phyloP scores from a whole-genome alignment of 2,888 invertebrate genomes.

The Galeruca laticollis region DNA sequence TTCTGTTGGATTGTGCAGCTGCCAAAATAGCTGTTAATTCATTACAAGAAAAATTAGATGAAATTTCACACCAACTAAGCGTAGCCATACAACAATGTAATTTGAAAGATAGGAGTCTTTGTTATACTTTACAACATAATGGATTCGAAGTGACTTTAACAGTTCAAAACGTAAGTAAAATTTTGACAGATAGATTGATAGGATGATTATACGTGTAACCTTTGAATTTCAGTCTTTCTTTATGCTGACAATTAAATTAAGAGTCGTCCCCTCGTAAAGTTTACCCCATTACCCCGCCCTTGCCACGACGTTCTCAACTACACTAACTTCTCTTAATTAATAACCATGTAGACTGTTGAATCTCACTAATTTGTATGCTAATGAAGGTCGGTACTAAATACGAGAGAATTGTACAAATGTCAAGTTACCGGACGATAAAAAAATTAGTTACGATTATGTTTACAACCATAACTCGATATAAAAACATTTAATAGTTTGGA shows the following conservation, averaged over 20 bases:
- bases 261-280: neutral
- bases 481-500: constrained; percentile 1
- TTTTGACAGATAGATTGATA: no score
- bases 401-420: constrained; percentile 28
- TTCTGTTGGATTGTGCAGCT: constrained; percentile 71
- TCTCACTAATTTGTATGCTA: constrained; percentile 20
- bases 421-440: constrained; percentile 5
- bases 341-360: constrained; percentile 20
- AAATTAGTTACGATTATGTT: neutral
- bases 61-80: constrained; percentile 73
- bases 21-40: constrained; percentile 70
- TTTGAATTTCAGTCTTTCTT: neutral
- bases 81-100: constrained; percentile 75
- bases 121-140: constrained; percentile 80
- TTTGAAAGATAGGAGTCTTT: constrained; percentile 78
- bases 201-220: no score
- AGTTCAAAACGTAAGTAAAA: constrained; percentile 71
- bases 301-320: neutral
- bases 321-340: constrained; percentile 17
- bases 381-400: constrained; percentile 19
- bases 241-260: no score
- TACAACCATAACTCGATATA: neutral
- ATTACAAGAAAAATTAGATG: constrained; percentile 72
- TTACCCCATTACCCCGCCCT: neutral
- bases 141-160: constrained; percentile 76